A percentile compares a stretch with the other conserved stretches of the same genome.
These are phyloP conservation scores for Luffia ferchaultella DNA, from an alignment of 2,888 invertebrate genomes.

Conservation along the genomic window DNA sequence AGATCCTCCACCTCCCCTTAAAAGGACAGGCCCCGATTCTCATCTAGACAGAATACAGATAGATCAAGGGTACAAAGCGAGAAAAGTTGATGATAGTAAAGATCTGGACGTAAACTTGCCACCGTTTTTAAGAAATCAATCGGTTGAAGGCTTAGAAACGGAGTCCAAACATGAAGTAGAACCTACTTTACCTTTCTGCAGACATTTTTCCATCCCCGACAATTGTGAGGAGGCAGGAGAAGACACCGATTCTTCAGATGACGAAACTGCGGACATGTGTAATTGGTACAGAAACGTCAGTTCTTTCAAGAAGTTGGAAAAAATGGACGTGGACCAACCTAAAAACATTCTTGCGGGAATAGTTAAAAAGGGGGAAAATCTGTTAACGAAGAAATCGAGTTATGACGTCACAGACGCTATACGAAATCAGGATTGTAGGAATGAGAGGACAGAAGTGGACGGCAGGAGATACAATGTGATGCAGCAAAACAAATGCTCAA, in stretches of 20 bases:
- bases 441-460: background rate
- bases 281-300: constrained; percentile 27
- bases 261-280: constrained; percentile 18
- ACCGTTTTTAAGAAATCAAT: constrained; percentile 51
- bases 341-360: constrained; percentile 26
- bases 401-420: constrained; percentile 37
- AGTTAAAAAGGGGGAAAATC: constrained; percentile 29
- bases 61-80: constrained; percentile 10
- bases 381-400: constrained; percentile 28
- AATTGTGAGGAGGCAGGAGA: constrained; percentile 18
- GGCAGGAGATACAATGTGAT: background rate
- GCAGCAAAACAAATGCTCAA: background rate
- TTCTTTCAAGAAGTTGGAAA: constrained; percentile 20
- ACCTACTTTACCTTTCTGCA: constrained; percentile 26
- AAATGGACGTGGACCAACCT: constrained; percentile 28
- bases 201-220: constrained; percentile 41
- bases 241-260: constrained; percentile 25
- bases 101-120: constrained; percentile 21
- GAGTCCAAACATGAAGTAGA: constrained; percentile 28
- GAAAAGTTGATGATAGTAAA: constrained; percentile 14
- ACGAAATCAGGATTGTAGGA: constrained; percentile 22
- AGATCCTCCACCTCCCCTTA: constrained; percentile 40
- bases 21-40: constrained; percentile 33
- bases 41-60: constrained; percentile 25
- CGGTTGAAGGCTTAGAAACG: constrained; percentile 45